These are phyloP conservation scores for Aurelia coerulea DNA, from an alignment of 30 jellyfish, hydroid and myxozoan species.

Conservation along the genomic window DNA sequence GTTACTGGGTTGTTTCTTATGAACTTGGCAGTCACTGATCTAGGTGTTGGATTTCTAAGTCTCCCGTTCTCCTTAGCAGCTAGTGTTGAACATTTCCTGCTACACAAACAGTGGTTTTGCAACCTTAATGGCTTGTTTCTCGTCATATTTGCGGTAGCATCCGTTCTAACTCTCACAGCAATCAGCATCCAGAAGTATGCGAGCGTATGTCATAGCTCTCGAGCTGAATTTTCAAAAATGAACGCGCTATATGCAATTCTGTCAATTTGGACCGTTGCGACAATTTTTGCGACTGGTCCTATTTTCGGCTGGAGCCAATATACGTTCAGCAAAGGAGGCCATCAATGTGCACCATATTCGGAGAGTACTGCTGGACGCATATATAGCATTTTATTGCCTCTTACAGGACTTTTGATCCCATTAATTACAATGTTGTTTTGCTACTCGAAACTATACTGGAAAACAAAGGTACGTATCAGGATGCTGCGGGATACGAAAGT, in stretches of 20 bases:
- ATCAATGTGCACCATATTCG: constrained; percentile 76
- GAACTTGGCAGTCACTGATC: constrained; percentile 72
- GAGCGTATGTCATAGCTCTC: constrained; percentile 32
- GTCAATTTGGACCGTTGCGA: constrained; percentile 59
- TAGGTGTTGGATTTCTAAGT: constrained; percentile 59
- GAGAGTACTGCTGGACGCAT: constrained; percentile 11
- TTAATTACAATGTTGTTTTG: constrained; percentile 31
- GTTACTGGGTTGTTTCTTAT: constrained; percentile 60
- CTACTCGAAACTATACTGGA: constrained; percentile 31
- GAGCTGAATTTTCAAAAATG: neutral
- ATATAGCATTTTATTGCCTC: constrained; percentile 1
- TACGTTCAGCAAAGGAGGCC: constrained; percentile 52
- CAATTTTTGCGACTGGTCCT: constrained; percentile 72
- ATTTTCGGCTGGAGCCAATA: constrained; percentile 77
- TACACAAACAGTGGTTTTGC: constrained; percentile 53
- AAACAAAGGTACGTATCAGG: constrained; percentile 31
- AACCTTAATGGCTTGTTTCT: constrained; percentile 38
- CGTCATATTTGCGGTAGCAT: constrained; percentile 42
- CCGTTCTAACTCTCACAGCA: constrained; percentile 53
- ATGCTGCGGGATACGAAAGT: constrained; percentile 25
- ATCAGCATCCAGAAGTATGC: constrained; percentile 60
- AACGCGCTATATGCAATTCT: constrained; percentile 20
- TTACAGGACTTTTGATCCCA: constrained; percentile 23
- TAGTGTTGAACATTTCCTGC: constrained; percentile 13
- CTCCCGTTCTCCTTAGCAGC: constrained; percentile 67